Evolutionary conservation across 1,140 invertebrate genomes (phyloP).

Genomic region (Apis florea): DNA sequence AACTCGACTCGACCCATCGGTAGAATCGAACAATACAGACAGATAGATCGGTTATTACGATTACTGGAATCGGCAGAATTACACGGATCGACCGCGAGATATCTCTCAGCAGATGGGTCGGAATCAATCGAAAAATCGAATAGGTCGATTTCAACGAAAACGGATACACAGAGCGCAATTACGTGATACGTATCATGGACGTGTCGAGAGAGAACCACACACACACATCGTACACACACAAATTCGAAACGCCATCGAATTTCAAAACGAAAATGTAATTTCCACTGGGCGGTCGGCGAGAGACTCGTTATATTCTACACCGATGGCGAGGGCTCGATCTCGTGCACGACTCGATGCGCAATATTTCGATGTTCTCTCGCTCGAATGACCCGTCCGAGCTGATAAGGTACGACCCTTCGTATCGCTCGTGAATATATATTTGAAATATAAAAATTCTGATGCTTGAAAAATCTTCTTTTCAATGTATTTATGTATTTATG

Average conservation of each 20-base stretch:
- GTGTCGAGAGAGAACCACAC: not conserved
- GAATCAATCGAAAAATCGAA: constrained; percentile 40
- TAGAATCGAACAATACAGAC: not conserved
- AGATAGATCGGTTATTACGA: not conserved
- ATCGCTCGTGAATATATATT: constrained; percentile 2
- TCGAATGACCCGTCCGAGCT: constrained; percentile 30
- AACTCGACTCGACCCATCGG: not conserved
- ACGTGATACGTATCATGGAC: constrained; percentile 18
- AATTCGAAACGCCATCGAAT: constrained; percentile 28
- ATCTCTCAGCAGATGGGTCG: not conserved
- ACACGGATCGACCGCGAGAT: too few species aligned
- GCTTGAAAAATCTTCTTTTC: not conserved
- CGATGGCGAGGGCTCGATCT: constrained; percentile 24
- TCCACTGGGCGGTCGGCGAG: constrained; percentile 10
- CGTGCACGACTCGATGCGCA: constrained; percentile 35
- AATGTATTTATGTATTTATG: not conserved
- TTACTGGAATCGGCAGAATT: not conserved
- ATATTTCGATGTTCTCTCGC: constrained; percentile 43
- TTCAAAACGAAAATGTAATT: constrained; percentile 45
- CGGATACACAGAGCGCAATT: constrained; percentile 13
- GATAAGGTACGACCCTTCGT: constrained; percentile 23
- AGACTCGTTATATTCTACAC: constrained; percentile 29
- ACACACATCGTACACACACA: not conserved
- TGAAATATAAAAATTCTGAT: constrained; percentile 18
- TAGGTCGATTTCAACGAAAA: constrained; percentile 11